Conservation (phyloP, 2,888 invertebrate species). For the Chaitophorus viminalis region DNA sequence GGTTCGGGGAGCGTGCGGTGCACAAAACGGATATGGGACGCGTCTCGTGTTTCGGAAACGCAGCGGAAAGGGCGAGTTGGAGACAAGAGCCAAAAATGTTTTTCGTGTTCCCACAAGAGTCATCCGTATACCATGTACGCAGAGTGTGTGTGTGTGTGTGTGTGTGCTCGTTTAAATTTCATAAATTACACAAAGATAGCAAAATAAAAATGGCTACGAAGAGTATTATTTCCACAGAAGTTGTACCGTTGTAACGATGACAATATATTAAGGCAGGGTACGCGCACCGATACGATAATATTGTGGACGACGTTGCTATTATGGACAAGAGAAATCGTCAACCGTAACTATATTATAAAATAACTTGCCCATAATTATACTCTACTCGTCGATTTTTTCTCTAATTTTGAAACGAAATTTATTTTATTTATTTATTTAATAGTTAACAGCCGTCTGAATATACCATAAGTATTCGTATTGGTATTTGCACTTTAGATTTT, state of each 20-base stretch:
- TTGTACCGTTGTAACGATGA: too few relatives aligned
- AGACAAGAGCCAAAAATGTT: constrained; percentile 46
- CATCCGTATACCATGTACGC: background rate
- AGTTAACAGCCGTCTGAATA: too few relatives aligned
- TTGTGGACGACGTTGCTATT: too few relatives aligned
- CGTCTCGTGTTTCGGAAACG: constrained; percentile 33
- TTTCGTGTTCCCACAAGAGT: constrained; percentile 22
- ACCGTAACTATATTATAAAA: background rate
- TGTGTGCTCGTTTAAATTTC: background rate
- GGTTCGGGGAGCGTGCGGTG: background rate
- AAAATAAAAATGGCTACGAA: background rate
- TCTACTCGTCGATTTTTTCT: too few relatives aligned
- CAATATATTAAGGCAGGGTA: background rate
- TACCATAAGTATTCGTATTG: too few relatives aligned
- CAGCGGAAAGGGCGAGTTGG: background rate
- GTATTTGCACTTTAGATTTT: too few relatives aligned
- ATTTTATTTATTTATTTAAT: background rate
- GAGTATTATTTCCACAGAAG: background rate
- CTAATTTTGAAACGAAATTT: too few relatives aligned
- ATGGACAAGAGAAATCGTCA: background rate
- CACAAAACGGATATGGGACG: constrained; percentile 25
- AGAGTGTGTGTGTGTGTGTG: background rate
- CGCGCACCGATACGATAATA: background rate
- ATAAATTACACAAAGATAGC: constrained; percentile 16
- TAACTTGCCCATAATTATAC: too few relatives aligned